Base-by-base conservation (phyloP, 2,888 invertebrate genomes). In the Eucera pruinosa region DNA sequence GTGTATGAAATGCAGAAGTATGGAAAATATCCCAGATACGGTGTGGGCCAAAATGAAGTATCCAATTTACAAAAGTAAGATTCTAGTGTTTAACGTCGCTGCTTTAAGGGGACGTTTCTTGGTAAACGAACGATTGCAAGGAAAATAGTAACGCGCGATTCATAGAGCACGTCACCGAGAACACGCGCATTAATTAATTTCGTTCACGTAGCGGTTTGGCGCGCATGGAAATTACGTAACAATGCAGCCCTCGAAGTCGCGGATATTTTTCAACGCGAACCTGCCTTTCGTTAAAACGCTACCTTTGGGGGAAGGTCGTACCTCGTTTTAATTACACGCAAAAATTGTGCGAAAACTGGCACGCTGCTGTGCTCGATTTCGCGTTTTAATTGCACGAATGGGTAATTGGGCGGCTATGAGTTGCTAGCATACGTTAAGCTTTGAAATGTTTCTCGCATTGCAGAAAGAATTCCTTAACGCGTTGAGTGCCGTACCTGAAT, bases 251-350 rank as follows among this genome's bases (percentile, higher is more conserved):
- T 1, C 20, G n/a, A 30, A 47, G 27, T 36, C 45, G 45, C 39
- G 58, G 25, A 60, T 57, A 72, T 58, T 72, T 69, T 69, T 54
- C 72, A 71, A 33, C 48, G 65, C 23, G 23, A 30, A 11, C 43
- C 7, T 13, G 30, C 39, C 27, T 69, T 69, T 72, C 52, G 43
- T 69, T 69, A 69, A 54, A 54, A 15, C 36, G n/a, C 30, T 30
- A 20, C 41, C 68, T 45, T 50, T 39, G 30, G 39, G n/a, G 25
- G 33, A 50, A 25, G 20, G 55, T 57, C 48, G 48, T 25, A 20
- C 20, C 11, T 15, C 9, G 25, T 60, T 72, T 70, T 72, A 72
- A 72, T 72, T 60, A 72, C 54, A 27, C 58, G 36, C 27, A 47
- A 52, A 57, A 58, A 45, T 43, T 43, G 57, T 36, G 43, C 55